phyloP scores from a whole-genome alignment of 2,113 vertebrate genomes.

The Trogon melanurus region DNA sequence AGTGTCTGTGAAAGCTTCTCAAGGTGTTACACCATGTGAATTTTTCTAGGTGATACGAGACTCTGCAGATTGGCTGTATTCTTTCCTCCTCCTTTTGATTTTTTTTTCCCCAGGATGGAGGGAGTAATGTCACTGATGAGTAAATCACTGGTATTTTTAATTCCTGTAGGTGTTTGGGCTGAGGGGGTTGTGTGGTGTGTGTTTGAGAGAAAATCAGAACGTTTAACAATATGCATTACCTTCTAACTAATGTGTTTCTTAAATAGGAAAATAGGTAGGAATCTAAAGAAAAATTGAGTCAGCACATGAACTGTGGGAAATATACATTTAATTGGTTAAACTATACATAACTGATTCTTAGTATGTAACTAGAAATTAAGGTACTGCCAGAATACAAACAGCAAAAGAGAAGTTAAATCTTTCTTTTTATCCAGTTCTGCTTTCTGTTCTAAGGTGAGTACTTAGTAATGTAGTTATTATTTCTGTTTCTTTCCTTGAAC shows the following conservation, averaged over 20 bases:
- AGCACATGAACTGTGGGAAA: not conserved
- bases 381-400: not conserved
- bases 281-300: not conserved
- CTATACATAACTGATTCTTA: not conserved
- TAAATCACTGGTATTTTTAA: constrained; percentile 4
- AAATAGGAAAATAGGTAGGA: not conserved
- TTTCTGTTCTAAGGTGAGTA: not conserved
- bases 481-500: not conserved
- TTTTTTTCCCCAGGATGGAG: not conserved
- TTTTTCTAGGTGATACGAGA: not conserved
- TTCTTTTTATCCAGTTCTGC: not conserved
- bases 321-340: not conserved
- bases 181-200: not conserved
- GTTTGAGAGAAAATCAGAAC: not conserved
- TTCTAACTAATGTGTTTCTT: not conserved
- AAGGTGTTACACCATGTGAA: not conserved
- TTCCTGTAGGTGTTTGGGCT: not conserved
- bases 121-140: not conserved
- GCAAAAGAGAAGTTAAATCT: not conserved
- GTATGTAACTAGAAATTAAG: not conserved
- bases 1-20: not conserved
- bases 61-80: not conserved
- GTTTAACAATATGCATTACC: not conserved
- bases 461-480: not conserved
- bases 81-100: not conserved